Evolutionary conservation across 1,140 invertebrate genomes (phyloP).

Genomic region (Pseudoatta argentina): DNA sequence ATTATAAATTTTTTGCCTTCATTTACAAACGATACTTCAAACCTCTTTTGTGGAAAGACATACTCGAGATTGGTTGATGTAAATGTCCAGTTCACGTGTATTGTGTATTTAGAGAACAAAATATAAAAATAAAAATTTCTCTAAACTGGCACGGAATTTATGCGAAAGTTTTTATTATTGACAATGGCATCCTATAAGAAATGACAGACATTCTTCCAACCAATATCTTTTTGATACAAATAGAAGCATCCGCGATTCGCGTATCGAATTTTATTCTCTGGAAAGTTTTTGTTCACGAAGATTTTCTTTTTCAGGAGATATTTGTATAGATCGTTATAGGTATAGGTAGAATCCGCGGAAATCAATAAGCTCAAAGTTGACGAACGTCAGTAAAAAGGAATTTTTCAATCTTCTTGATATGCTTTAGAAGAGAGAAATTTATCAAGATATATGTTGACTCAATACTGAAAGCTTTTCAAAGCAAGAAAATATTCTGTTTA

Average conservation of each 20-base stretch:
- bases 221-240: not conserved
- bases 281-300: not conserved
- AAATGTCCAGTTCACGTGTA: not conserved
- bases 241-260: not conserved
- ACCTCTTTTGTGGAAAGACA: not conserved
- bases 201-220: not conserved
- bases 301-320: not conserved
- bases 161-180: conserved; percentile 8
- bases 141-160: not conserved
- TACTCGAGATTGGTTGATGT: not conserved
- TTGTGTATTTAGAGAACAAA: not conserved
- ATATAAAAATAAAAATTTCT: not conserved
- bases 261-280: not conserved
- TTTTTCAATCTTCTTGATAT: not conserved
- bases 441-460: not conserved
- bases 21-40: not conserved
- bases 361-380: not conserved
- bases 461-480: not conserved
- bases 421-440: not conserved
- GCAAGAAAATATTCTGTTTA: not conserved
- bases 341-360: not conserved
- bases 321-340: not conserved
- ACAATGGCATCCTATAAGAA: not conserved
- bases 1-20: not conserved
- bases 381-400: not conserved